phyloP scores from a whole-genome alignment of 2,797 vertebrate species.

The Peromyscus melanophrys region DNA sequence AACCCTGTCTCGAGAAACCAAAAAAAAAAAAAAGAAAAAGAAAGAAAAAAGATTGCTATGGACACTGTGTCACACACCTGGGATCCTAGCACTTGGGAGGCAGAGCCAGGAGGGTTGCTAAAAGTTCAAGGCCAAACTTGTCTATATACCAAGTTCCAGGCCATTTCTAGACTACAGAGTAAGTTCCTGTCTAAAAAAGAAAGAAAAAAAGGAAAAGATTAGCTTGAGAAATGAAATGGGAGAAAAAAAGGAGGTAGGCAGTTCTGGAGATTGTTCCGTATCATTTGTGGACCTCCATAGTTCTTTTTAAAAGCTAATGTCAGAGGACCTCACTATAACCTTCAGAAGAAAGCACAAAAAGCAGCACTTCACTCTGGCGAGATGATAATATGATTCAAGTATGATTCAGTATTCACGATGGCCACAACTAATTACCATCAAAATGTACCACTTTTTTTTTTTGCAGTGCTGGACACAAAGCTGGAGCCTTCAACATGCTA shows the following conservation, averaged over 20 bases:
- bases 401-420: constrained; percentile 25
- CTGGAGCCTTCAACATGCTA: background rate
- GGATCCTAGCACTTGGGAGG: background rate
- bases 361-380: background rate
- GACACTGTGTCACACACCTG: too few relatives aligned
- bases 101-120: background rate
- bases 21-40: too few relatives aligned
- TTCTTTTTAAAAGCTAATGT: background rate
- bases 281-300: background rate
- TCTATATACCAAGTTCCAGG: background rate
- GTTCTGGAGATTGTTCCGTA: background rate
- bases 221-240: constrained; percentile 22
- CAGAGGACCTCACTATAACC: background rate
- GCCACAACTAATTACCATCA: constrained; percentile 19
- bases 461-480: background rate
- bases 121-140: background rate
- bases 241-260: background rate
- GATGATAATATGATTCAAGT: background rate
- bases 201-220: background rate
- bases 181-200: background rate
- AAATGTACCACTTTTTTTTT: constrained; percentile 31
- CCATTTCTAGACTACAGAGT: background rate
- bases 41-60: too few relatives aligned
- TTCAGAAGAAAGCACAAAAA: constrained; percentile 26
- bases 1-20: too few relatives aligned